phyloP scores from a whole-genome alignment of 1,140 invertebrate genomes.

The Ceratosolen fusciceps region DNA sequence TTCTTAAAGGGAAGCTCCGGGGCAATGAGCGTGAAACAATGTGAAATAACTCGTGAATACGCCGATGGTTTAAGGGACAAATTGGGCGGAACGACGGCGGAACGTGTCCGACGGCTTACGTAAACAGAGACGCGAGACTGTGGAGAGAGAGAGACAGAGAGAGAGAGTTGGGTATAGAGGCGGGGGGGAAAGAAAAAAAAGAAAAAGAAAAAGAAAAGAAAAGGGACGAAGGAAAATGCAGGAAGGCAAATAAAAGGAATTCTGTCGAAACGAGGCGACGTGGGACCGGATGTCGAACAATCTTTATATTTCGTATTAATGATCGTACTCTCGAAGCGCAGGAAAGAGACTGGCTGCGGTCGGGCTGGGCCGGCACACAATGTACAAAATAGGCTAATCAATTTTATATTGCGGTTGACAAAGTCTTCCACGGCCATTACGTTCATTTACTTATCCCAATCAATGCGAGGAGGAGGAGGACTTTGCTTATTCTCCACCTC shows the following conservation, averaged over 20 bases:
- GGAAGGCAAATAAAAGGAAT: slow-evolving; percentile 56
- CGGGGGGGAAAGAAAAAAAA: no score
- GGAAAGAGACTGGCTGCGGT: slow-evolving; percentile 55
- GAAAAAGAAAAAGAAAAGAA: no score
- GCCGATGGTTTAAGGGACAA: slow-evolving; percentile 67
- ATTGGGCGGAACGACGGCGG: slow-evolving; percentile 70
- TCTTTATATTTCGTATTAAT: slow-evolving; percentile 72
- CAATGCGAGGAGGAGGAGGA: background rate
- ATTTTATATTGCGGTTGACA: slow-evolving; percentile 2
- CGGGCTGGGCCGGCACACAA: slow-evolving; percentile 49
- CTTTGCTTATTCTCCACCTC: no score
- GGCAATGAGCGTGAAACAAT: slow-evolving; percentile 71
- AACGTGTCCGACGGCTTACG: slow-evolving; percentile 51
- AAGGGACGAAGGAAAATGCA: slow-evolving; percentile 52
- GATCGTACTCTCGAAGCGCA: slow-evolving; percentile 62
- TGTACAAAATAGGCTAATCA: slow-evolving; percentile 45
- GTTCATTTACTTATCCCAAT: slow-evolving; percentile 11
- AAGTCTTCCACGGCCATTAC: background rate
- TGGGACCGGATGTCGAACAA: slow-evolving; percentile 69
- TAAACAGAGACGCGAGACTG: no score
- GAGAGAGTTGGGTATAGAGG: no score
- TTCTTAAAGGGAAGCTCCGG: background rate
- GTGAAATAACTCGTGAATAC: slow-evolving; percentile 66
- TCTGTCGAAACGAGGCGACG: slow-evolving; percentile 58
- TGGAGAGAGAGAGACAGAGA: no score